Percentiles rank a stretch among this genome's conserved stretches.
phyloP scores from a whole-genome alignment of 2,797 vertebrate genomes.

The Artibeus lituratus region DNA sequence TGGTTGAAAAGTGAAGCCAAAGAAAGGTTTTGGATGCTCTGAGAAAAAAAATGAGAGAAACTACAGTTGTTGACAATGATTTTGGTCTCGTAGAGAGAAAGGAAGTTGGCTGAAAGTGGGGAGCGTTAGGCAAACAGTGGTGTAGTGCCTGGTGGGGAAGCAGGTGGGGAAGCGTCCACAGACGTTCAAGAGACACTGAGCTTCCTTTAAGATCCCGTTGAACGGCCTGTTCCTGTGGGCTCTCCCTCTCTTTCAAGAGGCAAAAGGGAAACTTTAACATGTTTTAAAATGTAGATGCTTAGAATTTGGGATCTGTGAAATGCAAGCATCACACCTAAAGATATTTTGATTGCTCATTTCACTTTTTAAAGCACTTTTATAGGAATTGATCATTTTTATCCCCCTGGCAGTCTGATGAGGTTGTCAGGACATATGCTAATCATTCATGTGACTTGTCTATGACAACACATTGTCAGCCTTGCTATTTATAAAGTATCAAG shows the following conservation, averaged over 20 bases:
- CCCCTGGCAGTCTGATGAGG: not conserved
- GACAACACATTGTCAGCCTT: not conserved
- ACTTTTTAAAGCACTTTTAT: not conserved
- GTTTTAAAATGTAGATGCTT: not conserved
- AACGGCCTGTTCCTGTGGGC: not conserved
- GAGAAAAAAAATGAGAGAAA: not conserved
- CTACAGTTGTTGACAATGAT: not conserved
- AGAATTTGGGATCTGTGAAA: not conserved
- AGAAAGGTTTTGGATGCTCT: not conserved
- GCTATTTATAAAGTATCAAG: conserved; percentile 11
- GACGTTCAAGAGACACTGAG: not conserved
- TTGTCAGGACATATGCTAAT: not conserved
- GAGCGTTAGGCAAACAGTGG: no score
- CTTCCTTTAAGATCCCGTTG: not conserved
- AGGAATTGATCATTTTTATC: conserved; percentile 31
- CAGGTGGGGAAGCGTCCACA: not conserved
- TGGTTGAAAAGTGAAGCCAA: not conserved
- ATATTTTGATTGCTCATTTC: not conserved
- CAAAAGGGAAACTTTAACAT: not conserved
- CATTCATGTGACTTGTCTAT: not conserved
- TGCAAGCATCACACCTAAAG: not conserved
- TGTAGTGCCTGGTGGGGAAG: not conserved
- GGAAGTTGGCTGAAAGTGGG: not conserved
- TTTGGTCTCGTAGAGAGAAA: not conserved
- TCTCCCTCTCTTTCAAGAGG: not conserved